Base-by-base conservation (phyloP, 2,888 invertebrate species). In the Petrolisthes cinctipes region DNA sequence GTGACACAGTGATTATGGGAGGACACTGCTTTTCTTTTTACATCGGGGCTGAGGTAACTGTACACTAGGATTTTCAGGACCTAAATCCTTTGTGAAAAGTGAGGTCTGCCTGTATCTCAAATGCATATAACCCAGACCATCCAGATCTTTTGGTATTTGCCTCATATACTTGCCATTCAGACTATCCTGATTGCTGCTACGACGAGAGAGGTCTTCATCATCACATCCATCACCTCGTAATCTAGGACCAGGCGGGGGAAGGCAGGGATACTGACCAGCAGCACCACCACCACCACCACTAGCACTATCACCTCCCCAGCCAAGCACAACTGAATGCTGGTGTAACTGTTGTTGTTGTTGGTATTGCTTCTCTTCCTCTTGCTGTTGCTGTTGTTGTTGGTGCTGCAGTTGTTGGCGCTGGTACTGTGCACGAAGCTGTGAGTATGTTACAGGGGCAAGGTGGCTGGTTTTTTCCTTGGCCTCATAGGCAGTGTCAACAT, bases 401-500 rank as follows among this genome's bases (percentile, higher is more conserved):
- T 20, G 37, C 9, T 71, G 75, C 4, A 56, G 73, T 61, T 81
- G 82, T 51, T 84, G 80, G 7, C 66, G 73, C n/a, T 76, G 78
- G 57, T 57, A 53, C 66, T 82, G 82, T 14, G 54, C 20, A 17
- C 75, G 76, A 14, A 66, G n/a, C 5, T 82, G 81, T 11, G 75
- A 57, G 66, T 76, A 82, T 54, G 82, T 9, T 56, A 83, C n/a
- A 4, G 57, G 61, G 80, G 79, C 20, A 11, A 57, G 23, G 51
- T 57, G 51, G 73, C 54, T 81, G 61, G 82, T 85, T 53, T 75
- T 78, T 75, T 88, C 88, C 82, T 76, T 61, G 56, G 85, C 88
- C 37, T 88, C 88, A 66, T 85, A 88, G 23, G 88, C 88, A 14
- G 88, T 57, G 54, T 88, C 88, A n/a, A 88, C 73, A 14, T 68